These are phyloP conservation scores for Tiliacea citrago DNA, from an alignment of 2,888 invertebrate species.

Conservation along the genomic window DNA sequence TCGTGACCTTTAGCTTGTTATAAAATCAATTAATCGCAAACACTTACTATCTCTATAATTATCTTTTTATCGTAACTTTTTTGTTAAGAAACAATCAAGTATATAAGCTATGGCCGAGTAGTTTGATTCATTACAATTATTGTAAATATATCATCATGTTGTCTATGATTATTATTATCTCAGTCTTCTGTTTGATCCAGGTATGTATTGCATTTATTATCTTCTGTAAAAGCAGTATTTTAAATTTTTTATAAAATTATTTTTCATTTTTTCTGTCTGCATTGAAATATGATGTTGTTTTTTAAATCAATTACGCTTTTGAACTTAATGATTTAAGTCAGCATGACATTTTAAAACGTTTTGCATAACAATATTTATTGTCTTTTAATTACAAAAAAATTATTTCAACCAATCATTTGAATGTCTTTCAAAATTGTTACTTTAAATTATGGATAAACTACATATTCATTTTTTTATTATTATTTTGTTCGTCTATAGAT, in stretches of 20 bases:
- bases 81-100: constrained; percentile 41
- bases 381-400: no score
- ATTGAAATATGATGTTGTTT: no score
- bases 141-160: constrained; percentile 36
- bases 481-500: no score
- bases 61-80: background rate
- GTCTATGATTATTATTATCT: constrained; percentile 16
- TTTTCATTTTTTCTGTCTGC: no score
- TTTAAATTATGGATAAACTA: background rate
- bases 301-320: no score
- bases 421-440: background rate
- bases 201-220: constrained; percentile 40
- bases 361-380: no score
- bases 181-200: constrained; percentile 45
- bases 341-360: no score
- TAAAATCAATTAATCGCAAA: constrained; percentile 4
- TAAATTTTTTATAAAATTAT: no score
- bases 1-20: constrained; percentile 30
- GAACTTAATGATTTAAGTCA: no score
- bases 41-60: background rate
- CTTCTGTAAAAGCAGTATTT: background rate
- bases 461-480: background rate
- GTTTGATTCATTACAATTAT: constrained; percentile 17
- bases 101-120: constrained; percentile 36
- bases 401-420: background rate